Evolutionary conservation across 2,113 vertebrate genomes (phyloP).

Genomic region (Dromiciops gliroides): DNA sequence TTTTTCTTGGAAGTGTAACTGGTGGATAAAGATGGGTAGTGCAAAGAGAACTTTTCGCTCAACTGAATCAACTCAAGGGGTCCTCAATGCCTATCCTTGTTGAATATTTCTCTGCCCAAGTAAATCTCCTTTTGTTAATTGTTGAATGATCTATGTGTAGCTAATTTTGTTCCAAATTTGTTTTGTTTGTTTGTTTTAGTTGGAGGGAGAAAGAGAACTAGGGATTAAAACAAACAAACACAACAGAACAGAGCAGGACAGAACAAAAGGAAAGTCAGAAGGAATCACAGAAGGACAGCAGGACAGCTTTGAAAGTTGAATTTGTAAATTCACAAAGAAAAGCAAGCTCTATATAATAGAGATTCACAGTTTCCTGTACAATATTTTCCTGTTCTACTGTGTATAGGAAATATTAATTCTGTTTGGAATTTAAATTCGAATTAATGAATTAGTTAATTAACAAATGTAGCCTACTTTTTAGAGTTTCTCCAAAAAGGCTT

Average conservation of each 20-base stretch:
- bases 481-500: background rate
- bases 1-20: background rate
- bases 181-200: background rate
- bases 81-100: no score
- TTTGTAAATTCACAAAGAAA: background rate
- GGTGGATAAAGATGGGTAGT: no score
- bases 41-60: no score
- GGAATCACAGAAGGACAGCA: background rate
- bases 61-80: no score
- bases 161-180: background rate
- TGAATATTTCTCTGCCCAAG: no score
- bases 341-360: background rate
- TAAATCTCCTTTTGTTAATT: no score
- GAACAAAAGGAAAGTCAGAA: background rate
- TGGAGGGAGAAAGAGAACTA: background rate
- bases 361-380: background rate
- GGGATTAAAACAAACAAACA: background rate
- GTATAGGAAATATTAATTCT: background rate
- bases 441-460: background rate
- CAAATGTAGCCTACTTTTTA: background rate
- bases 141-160: background rate
- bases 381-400: background rate
- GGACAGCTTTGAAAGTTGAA: background rate
- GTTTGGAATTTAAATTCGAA: background rate
- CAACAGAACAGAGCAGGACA: background rate